Evolutionary conservation across 2,888 invertebrate species (phyloP).

Genomic region (Cryptocheilus praepositus): DNA sequence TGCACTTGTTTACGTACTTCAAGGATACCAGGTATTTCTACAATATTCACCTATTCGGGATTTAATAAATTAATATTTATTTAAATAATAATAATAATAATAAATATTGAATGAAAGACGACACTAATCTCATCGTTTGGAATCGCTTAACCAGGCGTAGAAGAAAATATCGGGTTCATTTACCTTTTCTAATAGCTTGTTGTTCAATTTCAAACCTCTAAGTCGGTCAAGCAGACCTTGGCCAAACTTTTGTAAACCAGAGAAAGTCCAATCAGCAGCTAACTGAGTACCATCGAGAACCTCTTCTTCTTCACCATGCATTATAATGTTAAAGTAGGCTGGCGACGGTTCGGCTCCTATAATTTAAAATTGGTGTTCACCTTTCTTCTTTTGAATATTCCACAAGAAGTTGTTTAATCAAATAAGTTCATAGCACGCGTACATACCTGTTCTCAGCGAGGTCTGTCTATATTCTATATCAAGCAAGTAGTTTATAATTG

Average conservation of each 20-base stretch:
- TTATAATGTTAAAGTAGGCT: constrained; percentile 93
- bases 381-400: too few relatives aligned
- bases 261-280: constrained; percentile 96
- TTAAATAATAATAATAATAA: too few relatives aligned
- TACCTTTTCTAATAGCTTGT: constrained; percentile 92
- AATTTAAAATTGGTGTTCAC: too few relatives aligned
- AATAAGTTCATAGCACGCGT: too few relatives aligned
- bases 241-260: constrained; percentile 95
- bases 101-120: constrained; percentile 10
- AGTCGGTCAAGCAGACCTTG: constrained; percentile 93
- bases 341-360: constrained; percentile 95
- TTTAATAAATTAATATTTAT: too few relatives aligned
- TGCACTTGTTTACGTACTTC: constrained; percentile 96
- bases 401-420: too few relatives aligned
- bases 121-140: neutral
- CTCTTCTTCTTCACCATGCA: constrained; percentile 90
- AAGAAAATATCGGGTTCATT: constrained; percentile 21
- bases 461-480: constrained; percentile 90
- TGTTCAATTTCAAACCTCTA: constrained; percentile 87
- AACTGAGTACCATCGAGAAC: constrained; percentile 93
- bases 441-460: constrained; percentile 89
- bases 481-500: constrained; percentile 93
- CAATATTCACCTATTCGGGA: constrained; percentile 88
- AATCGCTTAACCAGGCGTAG: too few relatives aligned
- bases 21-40: constrained; percentile 96